Evolutionary conservation across 2,113 vertebrate species (phyloP), one percentile per base, ranked within the genome.

Genomic region (Seriola rivoliana): DNA sequence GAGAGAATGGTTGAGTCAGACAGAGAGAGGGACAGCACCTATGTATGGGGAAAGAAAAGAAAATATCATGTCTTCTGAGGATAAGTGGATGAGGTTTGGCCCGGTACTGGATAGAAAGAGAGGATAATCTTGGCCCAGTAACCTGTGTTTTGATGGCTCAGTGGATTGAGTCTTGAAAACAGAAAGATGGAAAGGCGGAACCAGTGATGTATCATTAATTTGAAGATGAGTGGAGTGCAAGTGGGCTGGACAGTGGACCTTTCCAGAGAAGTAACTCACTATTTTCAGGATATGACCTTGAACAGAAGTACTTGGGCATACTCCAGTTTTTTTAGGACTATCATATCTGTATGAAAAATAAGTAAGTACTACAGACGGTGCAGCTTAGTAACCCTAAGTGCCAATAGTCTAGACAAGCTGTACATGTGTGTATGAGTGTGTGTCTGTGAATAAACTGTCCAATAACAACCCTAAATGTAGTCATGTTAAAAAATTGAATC

Each of bases 131-230:
- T 89, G 70, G 78, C 66, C 62, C 29, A 59, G 82, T 74, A 84
- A 78, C 68, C 67, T 76, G 69, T 71, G 82, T 84, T 85, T 84
- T 86, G 80, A 87, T 82, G 85, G 81, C 65, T 77, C 71, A 72
- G 77, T 71, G 84, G 75, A 57, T 64, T 4, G 23, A 82, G 77
- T 62, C 55, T 71, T 58, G n/a, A 54, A 83, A 88, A 77, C 40
- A 84, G 62, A 74, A 46, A 71, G 78, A 75, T 69, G 48, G 81
- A 76, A 65, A 78, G 70, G 57, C 44, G 60, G 62, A 81, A 67
- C 59, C 65, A 40, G 69, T 32, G 63, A 82, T 78, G 59, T 67
- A 57, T 64, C 60, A 60, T 87, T 87, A 25, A 81, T 89, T 72
- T 82, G 42, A 72, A 90, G 69, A 87, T 66, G 75, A 75, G 57